A percentile compares a stretch with the other conserved stretches of the same genome.
These are phyloP conservation scores for Gari tellinella DNA, from an alignment of 2,888 invertebrate genomes.

Conservation along the genomic window DNA sequence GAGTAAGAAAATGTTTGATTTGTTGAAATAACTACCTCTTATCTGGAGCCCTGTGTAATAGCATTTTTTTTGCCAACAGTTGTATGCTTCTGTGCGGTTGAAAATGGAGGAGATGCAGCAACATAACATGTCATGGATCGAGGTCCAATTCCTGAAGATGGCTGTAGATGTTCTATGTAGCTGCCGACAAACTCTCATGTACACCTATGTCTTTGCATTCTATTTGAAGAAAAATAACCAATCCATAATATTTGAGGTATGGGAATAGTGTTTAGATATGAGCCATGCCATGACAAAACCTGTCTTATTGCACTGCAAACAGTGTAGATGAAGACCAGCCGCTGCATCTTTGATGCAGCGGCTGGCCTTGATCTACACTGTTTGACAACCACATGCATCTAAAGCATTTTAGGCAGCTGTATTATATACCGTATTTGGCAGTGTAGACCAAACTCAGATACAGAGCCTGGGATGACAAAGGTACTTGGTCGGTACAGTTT, in stretches of 20 bases:
- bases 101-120: constrained; percentile 99
- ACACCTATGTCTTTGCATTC: constrained; percentile 99
- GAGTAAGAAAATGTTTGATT: too few relatives aligned
- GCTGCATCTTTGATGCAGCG: too few relatives aligned
- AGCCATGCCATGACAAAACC: not conserved
- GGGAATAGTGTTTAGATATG: not conserved
- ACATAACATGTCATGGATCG: constrained; percentile 99
- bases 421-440: too few relatives aligned
- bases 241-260: constrained; percentile 96
- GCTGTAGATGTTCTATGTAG: constrained; percentile 92
- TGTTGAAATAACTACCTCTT: too few relatives aligned
- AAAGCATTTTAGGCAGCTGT: too few relatives aligned
- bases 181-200: constrained; percentile 99
- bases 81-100: constrained; percentile 97
- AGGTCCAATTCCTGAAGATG: constrained; percentile 99
- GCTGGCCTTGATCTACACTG: too few relatives aligned
- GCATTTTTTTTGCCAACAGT: constrained; percentile 83
- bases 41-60: too few relatives aligned
- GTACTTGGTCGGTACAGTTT: too few relatives aligned
- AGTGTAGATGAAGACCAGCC: too few relatives aligned
- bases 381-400: too few relatives aligned
- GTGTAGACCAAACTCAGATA: too few relatives aligned
- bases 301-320: not conserved
- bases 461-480: too few relatives aligned
- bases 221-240: constrained; percentile 99